Evolutionary conservation across 2,888 invertebrate genomes (phyloP), one percentile per base, ranked within the genome.

Genomic region (Mythimna impura): DNA sequence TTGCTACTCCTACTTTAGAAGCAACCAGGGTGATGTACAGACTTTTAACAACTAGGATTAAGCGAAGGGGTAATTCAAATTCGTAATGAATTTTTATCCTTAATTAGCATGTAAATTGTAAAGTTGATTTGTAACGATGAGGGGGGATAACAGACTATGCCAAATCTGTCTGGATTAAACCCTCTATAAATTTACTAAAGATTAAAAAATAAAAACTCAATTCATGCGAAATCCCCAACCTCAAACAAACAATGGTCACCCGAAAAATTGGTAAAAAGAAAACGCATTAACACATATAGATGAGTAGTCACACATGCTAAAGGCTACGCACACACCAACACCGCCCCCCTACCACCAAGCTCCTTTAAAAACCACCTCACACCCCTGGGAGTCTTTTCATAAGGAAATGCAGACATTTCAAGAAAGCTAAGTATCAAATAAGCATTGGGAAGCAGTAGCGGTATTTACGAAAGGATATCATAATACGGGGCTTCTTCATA

Each of bases 261-360:
- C 89, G 87, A 93, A 92, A 95, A 95, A 95, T 96, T 96, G 95
- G 95, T 96, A 96, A 96, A 96, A 96, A 96, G 95, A 96, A 96
- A 96, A 96, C 96, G 95, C 96, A 96, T 96, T 96, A 96, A 95
- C 96, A 96, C 96, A 95, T 96, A 96, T 96, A 96, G 93, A 94
- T 95, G 95, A 95, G 91, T 93, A 92, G 94, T 93, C 93, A 92
- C 93, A 94, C 94, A 94, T 91, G 91, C 86, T 80, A 83, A 88
- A 78, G 83, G 86, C 78, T 88, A 86, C 91, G 83, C 93, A 91
- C 94, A 90, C 91, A 91, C 85, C 87, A 86, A 82, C 82, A 70
- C 65, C 74, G 80, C 88, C 86, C 87, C 88, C 90, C 80, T 78
- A 76, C 89, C 89, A 81, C 88, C 78, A 74, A 78, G 81, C 87